Percentiles rank a stretch among this genome's conserved stretches.
Conservation (phyloP, 2,797 vertebrate genomes). For the Spheniscus humboldti region DNA sequence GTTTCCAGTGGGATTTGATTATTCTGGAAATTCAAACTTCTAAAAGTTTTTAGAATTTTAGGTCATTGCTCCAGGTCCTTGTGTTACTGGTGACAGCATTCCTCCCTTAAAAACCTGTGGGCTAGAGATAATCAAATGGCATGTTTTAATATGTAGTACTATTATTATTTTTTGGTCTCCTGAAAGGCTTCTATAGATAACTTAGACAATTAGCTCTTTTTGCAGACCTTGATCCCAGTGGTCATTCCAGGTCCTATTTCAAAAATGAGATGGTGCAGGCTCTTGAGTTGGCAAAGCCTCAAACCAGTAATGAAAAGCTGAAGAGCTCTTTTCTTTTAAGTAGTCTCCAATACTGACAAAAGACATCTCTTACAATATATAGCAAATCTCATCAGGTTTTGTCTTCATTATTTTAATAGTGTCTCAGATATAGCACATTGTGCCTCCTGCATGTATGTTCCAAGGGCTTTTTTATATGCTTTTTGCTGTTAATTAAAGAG, state of each 20-base stretch:
- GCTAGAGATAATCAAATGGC: background rate
- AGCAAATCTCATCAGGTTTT: background rate
- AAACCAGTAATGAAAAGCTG: background rate
- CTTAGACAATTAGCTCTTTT: background rate
- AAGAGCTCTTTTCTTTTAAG: background rate
- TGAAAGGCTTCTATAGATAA: background rate
- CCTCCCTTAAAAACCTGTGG: background rate
- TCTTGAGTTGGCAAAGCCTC: background rate
- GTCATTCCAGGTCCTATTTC: background rate
- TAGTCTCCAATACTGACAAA: background rate
- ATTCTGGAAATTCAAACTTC: background rate
- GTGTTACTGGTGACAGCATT: background rate
- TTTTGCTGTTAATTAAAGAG: background rate
- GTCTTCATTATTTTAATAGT: background rate
- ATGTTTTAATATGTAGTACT: background rate
- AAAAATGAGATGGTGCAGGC: background rate
- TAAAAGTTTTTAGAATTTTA: background rate
- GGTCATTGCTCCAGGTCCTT: background rate
- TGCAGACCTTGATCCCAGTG: background rate
- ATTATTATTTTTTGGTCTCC: background rate
- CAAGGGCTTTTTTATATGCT: background rate
- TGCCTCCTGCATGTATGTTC: background rate
- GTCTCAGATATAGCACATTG: background rate
- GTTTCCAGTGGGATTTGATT: background rate
- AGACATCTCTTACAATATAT: background rate